Conservation (phyloP, 2,797 vertebrate genomes). For the Phoxinus dragarum region DNA sequence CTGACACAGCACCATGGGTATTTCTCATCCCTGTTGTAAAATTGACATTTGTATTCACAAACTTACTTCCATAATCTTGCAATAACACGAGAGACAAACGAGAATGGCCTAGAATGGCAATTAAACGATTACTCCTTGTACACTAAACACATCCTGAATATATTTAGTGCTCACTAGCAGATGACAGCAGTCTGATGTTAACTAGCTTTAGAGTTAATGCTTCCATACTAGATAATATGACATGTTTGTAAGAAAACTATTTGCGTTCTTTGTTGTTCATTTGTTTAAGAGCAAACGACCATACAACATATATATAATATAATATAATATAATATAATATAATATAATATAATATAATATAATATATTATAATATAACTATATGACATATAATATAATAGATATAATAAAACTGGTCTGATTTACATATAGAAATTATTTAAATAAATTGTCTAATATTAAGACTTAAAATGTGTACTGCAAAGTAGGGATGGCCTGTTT, state of each 20-base stretch:
- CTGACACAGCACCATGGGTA: not conserved
- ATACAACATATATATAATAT: too few relatives aligned
- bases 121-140: slow-evolving; percentile 10
- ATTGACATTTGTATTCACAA: slow-evolving; percentile 33
- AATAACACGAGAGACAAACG: not conserved
- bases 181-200: not conserved
- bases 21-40: slow-evolving; percentile 19
- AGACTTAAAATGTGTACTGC: not conserved
- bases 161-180: not conserved
- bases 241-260: not conserved
- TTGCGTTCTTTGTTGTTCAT: not conserved
- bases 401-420: not conserved
- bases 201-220: not conserved
- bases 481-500: not conserved
- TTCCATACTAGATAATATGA: not conserved
- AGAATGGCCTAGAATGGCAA: slow-evolving; percentile 33
- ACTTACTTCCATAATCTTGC: slow-evolving; percentile 3
- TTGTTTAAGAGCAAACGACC: not conserved
- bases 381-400: too few relatives aligned
- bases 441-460: not conserved
- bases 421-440: not conserved
- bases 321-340: too few relatives aligned
- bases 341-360: too few relatives aligned
- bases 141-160: slow-evolving; percentile 6
- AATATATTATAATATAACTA: too few relatives aligned